Base-by-base conservation (phyloP, 2,888 invertebrate species). In the Pollenia amentaria region DNA sequence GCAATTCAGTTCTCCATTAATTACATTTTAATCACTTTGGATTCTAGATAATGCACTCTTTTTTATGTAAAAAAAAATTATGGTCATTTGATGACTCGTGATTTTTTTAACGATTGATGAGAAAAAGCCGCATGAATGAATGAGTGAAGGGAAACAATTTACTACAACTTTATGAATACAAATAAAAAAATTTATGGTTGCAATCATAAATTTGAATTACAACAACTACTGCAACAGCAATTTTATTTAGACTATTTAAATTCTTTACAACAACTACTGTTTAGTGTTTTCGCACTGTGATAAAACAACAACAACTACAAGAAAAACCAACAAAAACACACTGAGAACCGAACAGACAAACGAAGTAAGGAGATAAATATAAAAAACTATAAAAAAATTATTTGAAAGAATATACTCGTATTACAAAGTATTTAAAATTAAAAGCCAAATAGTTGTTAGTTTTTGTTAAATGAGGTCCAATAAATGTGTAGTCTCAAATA, bases 131-230 rank as follows among this genome's bases (percentile, higher is more conserved):
- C 12, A 67, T 77, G 57, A 53, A 18, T 77, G 67, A 65, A 57
- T 73, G 48, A 40, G 48, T 60, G 51, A 62, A n/a, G 9, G 44
- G 14, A 6, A 40, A 62, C 40, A 11, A 60, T 18, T 29, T 67
- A 62, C 62, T 16, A 46, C 64, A 65, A 42, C 46, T 75, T 84
- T 75, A 84, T 78, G 73, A 53, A 51, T 21, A 55, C 75, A 64
- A 64, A 80, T 76, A 84, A 80, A 80, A 72, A 76, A 18, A 60
- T 69, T 79, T 84, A 79, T 84, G 73, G 67, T 44, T 65, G 29
- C 69, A 79, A 84, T 84, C 84, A 84, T 79, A 84, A 79, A 75
- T 75, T 65, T 79, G 11, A 62, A 76, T 57, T 40, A 42, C 60
- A 69, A 67, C 46, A 69, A 51, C 42, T 65, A 67, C 55, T 67